Evolutionary conservation across 1,140 invertebrate genomes (phyloP).

Genomic region (Acromyrmex echinatior): DNA sequence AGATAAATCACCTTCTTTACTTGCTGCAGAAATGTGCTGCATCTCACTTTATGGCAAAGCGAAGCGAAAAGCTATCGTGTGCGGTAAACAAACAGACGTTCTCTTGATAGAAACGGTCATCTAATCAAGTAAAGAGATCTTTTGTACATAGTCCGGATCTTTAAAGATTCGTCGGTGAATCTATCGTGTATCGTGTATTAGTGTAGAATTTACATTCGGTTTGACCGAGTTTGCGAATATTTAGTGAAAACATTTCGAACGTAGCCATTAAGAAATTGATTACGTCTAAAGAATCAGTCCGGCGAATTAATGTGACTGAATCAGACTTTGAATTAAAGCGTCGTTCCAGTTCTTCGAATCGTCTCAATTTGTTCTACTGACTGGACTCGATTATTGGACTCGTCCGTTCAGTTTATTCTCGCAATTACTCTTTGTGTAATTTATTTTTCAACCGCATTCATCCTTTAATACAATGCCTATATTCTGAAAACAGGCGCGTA

Average conservation of each 20-base stretch:
- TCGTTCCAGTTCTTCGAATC: not conserved
- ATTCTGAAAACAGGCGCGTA: not conserved
- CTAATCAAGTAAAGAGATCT: conserved; percentile 27
- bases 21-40: not conserved
- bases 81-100: not conserved
- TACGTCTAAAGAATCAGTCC: not conserved
- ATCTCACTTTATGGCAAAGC: not conserved
- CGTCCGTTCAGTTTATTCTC: not conserved
- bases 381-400: not conserved
- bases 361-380: conserved; percentile 4
- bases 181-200: not conserved
- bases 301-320: not conserved
- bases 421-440: not conserved
- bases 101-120: conserved; percentile 15
- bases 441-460: not conserved
- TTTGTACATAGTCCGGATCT: conserved; percentile 5
- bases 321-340: conserved; percentile 6
- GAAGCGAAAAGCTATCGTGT: conserved; percentile 24
- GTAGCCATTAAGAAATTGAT: conserved; percentile 25
- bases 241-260: not conserved
- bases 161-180: not conserved
- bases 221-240: conserved; percentile 11
- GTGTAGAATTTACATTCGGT: conserved; percentile 21
- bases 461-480: not conserved
- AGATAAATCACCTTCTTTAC: conserved; percentile 16